Evolutionary conservation across 2,113 vertebrate species (phyloP).

Genomic region (Gnathonemus echidnorhynchus): DNA sequence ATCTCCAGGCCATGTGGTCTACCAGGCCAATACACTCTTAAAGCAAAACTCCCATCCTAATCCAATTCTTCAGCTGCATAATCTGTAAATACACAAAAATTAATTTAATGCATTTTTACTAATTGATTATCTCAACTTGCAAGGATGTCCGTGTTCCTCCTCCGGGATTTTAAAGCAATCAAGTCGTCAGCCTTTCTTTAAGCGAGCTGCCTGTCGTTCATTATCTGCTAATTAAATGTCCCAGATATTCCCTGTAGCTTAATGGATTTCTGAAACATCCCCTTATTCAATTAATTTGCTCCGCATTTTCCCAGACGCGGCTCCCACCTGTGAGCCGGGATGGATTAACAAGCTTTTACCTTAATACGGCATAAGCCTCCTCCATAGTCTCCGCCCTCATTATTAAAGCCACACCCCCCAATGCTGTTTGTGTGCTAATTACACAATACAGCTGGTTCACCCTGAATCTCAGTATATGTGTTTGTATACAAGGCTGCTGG

Average conservation of each 20-base stretch:
- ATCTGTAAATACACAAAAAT: slow-evolving; percentile 12
- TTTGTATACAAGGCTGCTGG: neutral
- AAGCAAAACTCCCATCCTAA: neutral
- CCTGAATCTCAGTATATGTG: neutral
- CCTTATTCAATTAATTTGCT: slow-evolving; percentile 12
- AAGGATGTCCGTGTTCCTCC: neutral
- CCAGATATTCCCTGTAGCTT: neutral
- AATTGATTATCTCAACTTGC: neutral
- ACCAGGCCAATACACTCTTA: neutral
- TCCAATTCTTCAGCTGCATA: slow-evolving; percentile 3
- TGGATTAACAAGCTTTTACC: neutral
- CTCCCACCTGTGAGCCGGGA: neutral
- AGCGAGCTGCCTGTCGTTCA: neutral
- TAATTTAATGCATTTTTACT: neutral
- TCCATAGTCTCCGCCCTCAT: neutral
- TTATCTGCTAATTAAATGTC: slow-evolving; percentile 7
- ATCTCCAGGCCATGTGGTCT: neutral
- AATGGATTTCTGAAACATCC: slow-evolving; percentile 12
- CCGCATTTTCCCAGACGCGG: neutral
- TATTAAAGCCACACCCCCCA: neutral
- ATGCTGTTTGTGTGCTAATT: neutral
- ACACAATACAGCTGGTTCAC: neutral
- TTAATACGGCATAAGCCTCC: neutral
- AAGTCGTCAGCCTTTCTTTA: neutral
- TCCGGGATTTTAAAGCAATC: neutral